Percentiles rank a stretch among this genome's conserved stretches.
Conservation (phyloP, 2,113 vertebrate species). For the Sebastes fasciatus region DNA sequence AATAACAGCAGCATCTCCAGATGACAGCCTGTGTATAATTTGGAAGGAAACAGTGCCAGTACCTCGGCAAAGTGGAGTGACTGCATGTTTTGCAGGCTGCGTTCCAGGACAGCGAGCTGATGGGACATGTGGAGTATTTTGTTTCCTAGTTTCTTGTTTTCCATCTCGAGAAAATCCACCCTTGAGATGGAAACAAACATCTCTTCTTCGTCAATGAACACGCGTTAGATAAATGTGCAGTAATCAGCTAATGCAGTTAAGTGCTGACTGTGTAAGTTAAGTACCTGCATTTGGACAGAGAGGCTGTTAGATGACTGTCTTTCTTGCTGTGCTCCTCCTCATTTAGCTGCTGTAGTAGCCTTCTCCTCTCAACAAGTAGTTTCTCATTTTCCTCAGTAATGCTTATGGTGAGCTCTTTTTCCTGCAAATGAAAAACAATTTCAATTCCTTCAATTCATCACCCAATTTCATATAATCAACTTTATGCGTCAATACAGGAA, state of each 20-base stretch:
- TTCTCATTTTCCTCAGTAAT: slow-evolving; percentile 68
- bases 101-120: slow-evolving; percentile 48
- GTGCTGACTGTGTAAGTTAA: not conserved
- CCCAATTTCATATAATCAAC: not conserved
- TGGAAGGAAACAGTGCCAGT: not conserved
- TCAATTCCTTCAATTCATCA: not conserved
- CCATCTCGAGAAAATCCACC: slow-evolving; percentile 66
- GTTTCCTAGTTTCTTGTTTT: slow-evolving; percentile 63
- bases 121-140: slow-evolving; percentile 59
- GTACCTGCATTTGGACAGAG: slow-evolving; percentile 67
- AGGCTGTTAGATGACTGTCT: slow-evolving; percentile 38
- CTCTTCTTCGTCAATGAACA: not conserved
- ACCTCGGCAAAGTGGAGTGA: slow-evolving; percentile 48
- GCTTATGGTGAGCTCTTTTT: slow-evolving; percentile 56
- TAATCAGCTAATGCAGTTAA: not conserved
- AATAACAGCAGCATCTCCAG: no score
- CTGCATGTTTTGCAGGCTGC: slow-evolving; percentile 42
- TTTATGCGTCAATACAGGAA: not conserved
- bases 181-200: slow-evolving; percentile 36
- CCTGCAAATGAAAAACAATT: slow-evolving; percentile 43
- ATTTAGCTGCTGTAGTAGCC: slow-evolving; percentile 55
- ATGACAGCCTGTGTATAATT: no score
- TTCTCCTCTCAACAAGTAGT: slow-evolving; percentile 64
- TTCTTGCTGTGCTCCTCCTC: slow-evolving; percentile 60
- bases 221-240: not conserved